Conservation (phyloP, 1,140 invertebrate genomes). For the Pachyrhynchus sulphureomaculatus region DNA sequence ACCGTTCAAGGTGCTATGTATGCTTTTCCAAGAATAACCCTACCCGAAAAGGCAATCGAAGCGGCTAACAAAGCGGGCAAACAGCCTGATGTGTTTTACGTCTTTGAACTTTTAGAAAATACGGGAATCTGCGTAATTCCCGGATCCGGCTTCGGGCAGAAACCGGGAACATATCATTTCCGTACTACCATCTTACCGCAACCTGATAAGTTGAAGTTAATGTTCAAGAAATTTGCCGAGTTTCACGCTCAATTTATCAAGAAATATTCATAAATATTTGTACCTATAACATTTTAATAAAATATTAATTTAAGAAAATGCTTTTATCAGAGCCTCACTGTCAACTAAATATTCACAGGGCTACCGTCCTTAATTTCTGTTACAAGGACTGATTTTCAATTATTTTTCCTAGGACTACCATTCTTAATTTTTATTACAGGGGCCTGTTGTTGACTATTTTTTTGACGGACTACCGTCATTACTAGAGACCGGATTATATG, state of each 20-base stretch:
- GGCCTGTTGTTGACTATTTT: no score
- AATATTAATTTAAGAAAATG: no score
- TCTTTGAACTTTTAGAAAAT: conserved; percentile 88
- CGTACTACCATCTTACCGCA: conserved; percentile 86
- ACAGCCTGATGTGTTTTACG: conserved; percentile 90
- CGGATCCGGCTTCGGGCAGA: conserved; percentile 94
- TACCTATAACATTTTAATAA: no score
- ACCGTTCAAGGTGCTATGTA: conserved; percentile 96
- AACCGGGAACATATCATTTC: conserved; percentile 92
- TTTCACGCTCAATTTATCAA: conserved; percentile 88
- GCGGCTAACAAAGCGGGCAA: conserved; percentile 71
- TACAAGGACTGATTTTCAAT: no score
- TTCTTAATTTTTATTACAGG: no score
- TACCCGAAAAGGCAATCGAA: conserved; percentile 77
- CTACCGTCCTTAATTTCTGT: no score
- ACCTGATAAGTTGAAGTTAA: conserved; percentile 76
- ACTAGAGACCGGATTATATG: no score
- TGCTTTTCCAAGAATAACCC: conserved; percentile 81
- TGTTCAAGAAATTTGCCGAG: conserved; percentile 80
- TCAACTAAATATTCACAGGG: no score
- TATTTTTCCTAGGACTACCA: no score
- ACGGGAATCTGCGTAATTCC: conserved; percentile 90
- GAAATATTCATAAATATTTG: conserved; percentile 63
- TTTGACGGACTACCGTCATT: no score
- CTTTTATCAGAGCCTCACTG: no score